These are phyloP conservation scores for Cinara cedri DNA, from an alignment of 2,888 invertebrate species.

Conservation along the genomic window DNA sequence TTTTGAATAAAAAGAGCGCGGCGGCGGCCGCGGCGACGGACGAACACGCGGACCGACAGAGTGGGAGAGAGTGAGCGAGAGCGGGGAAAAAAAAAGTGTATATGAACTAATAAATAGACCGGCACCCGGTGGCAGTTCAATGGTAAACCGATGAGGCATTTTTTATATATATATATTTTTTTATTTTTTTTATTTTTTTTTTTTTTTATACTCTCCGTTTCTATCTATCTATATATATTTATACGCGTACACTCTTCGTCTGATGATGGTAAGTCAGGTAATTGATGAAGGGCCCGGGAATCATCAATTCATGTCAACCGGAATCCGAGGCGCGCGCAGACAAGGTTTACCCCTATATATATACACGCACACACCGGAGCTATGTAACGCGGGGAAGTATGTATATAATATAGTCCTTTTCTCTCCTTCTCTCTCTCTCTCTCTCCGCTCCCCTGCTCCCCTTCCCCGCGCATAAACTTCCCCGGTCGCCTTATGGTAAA, in stretches of 20 bases:
- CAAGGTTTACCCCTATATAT: conserved; percentile 21
- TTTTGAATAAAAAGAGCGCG: conserved; percentile 47
- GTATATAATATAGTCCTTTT: too few relatives aligned
- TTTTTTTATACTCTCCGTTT: not conserved
- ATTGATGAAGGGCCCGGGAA: conserved; percentile 55
- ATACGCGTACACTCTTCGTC: conserved; percentile 13
- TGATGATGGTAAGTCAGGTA: conserved; percentile 53
- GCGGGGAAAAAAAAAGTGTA: conserved; percentile 31
- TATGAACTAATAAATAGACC: conserved; percentile 55
- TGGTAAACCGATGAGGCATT: conserved; percentile 54
- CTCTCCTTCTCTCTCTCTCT: not conserved
- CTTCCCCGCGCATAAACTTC: not conserved
- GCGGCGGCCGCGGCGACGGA: not conserved
- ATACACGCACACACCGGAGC: not conserved
- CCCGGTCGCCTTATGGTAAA: conserved; percentile 44
- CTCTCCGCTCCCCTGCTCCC: not conserved
- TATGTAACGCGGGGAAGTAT: not conserved
- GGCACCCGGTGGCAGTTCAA: conserved; percentile 52
- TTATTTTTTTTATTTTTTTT: not conserved
- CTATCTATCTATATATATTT: not conserved
- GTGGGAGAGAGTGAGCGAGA: not conserved
- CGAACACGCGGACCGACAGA: conserved; percentile 2
- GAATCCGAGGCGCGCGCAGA: conserved; percentile 30
- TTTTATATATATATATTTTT: too few relatives aligned
- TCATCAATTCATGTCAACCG: conserved; percentile 57